Base-by-base conservation (phyloP, 2,888 invertebrate species). In the Marasmarcha lunaedactyla region DNA sequence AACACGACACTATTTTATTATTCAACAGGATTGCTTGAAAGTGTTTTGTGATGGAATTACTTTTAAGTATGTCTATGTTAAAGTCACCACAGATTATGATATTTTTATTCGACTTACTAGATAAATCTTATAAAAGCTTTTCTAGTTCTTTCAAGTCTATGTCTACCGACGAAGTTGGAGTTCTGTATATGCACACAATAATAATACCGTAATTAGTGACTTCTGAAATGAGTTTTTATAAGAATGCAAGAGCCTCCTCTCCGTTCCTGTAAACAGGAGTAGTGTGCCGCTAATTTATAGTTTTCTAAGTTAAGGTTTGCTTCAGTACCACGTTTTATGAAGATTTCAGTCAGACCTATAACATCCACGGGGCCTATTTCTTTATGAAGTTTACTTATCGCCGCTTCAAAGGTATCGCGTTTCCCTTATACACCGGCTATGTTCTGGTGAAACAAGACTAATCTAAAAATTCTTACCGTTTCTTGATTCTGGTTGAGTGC, bases 391-490 rank as follows among this genome's bases (percentile, higher is more conserved):
- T 46, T 37, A 1, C 11, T 10, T 3, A 45, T n/a, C 5, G 38
- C 36, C 11, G 26, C 20, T 13, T 46, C 46, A 7, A 46, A 5
- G 11, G 38, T 2, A 1, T 42, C 46, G 11, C 14, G 15, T 26
- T 44, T 44, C n/a, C 27, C 25, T 44, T 44, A 41, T 46, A 44
- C 14, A 44, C 42, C n/a, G n/a, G n/a, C n/a, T n/a, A n/a, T n/a
- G n/a, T n/a, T n/a, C n/a, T n/a, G n/a, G n/a, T n/a, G n/a, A n/a
- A 46, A 9, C 7, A 46, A 25, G 11, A 2, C 15, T 33, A 43
- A 38, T 7, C 33, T 25, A 11, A 4, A 33, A 33, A 5, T 33
- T 33, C 4, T 5, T 33, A n/a, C 5, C 33, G 7, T n/a, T 4
- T 4, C 7, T 33, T 33, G 10, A 11, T 5, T 6, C 33, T 4